Conservation (phyloP, 1,140 invertebrate species). For the Pseudoatta argentina region DNA sequence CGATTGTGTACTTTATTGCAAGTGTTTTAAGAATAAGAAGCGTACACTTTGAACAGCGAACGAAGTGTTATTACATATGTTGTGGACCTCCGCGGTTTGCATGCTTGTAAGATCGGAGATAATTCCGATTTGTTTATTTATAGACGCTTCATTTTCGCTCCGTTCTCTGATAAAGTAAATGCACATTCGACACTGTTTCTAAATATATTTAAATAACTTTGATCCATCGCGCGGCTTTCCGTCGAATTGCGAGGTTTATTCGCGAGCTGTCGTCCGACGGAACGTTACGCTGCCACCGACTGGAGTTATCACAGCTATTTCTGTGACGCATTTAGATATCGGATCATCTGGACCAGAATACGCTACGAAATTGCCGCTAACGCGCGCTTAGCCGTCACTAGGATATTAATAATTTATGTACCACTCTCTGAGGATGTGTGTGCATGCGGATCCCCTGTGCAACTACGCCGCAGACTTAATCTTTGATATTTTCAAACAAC, state of each 20-base stretch:
- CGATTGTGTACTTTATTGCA: neutral
- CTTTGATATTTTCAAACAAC: constrained; percentile 25
- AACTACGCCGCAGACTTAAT: neutral
- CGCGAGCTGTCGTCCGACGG: constrained; percentile 14
- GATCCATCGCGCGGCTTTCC: constrained; percentile 9
- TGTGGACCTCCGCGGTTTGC: neutral
- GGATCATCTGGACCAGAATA: constrained; percentile 35
- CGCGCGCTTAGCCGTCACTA: constrained; percentile 29
- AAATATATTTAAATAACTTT: constrained; percentile 43
- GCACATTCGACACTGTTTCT: constrained; percentile 9
- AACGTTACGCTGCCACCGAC: neutral
- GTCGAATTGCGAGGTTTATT: constrained; percentile 13
- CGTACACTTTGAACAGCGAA: neutral
- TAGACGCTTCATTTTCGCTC: constrained; percentile 1
- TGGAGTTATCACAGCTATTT: constrained; percentile 45
- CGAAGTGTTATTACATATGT: neutral
- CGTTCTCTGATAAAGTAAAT: neutral
- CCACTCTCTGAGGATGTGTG: constrained; percentile 13
- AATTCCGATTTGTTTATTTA: neutral
- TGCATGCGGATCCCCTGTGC: neutral
- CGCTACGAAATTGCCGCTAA: constrained; percentile 42
- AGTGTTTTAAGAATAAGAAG: neutral
- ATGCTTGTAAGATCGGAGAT: neutral
- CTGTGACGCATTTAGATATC: constrained; percentile 45
- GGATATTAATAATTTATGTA: constrained; percentile 47